A percentile compares a stretch with the other conserved stretches of the same genome.
Conservation (phyloP, 2,888 invertebrate species). For the Lasioglossum vierecki region DNA sequence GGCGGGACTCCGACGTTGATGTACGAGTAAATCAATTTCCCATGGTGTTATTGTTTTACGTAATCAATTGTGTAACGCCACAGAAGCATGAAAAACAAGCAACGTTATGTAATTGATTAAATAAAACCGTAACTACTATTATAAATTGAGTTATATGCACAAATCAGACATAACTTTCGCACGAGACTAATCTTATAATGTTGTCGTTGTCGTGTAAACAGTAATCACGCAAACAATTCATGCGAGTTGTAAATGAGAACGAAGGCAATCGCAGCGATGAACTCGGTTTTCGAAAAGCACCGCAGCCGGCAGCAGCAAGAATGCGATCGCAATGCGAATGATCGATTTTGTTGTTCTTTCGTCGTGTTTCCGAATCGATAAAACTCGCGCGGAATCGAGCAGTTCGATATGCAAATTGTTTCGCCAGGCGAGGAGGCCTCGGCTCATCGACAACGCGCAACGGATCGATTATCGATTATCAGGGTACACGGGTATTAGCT, state of each 20-base stretch:
- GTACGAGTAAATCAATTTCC: neutral
- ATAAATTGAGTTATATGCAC: neutral
- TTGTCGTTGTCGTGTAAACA: no score
- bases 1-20: neutral
- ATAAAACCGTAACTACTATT: neutral
- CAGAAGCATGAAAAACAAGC: neutral
- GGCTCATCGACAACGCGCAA: slow-evolving; percentile 29
- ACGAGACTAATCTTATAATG: no score
- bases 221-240: no score
- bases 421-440: slow-evolving; percentile 22
- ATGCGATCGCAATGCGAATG: slow-evolving; percentile 14
- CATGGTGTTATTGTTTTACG: neutral
- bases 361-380: slow-evolving; percentile 22
- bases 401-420: slow-evolving; percentile 37
- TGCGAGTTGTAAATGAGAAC: no score
- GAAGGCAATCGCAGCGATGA: neutral
- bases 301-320: neutral
- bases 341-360: slow-evolving; percentile 11
- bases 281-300: neutral
- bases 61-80: neutral
- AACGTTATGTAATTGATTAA: neutral
- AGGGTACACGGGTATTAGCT: slow-evolving; percentile 46
- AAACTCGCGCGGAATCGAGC: slow-evolving; percentile 40
- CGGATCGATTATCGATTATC: slow-evolving; percentile 61
- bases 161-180: neutral